phyloP scores from a whole-genome alignment of 2,888 invertebrate genomes.

The Morpho deidamia region DNA sequence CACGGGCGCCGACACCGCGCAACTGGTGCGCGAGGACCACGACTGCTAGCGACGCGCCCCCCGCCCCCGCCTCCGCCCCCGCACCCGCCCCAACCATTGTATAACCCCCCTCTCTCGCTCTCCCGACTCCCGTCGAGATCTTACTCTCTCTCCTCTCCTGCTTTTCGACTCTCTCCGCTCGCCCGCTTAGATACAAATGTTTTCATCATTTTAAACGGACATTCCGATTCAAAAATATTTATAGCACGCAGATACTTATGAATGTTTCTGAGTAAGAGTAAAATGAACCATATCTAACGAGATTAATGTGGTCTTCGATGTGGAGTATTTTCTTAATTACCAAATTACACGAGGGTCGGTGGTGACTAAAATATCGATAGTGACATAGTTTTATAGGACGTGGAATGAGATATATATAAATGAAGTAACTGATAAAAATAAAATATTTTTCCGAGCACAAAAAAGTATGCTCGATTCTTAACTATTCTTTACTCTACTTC shows the following conservation, averaged over 20 bases:
- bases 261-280: too few species aligned
- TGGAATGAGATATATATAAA: too few species aligned
- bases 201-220: neutral
- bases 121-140: neutral
- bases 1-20: slow-evolving; percentile 94
- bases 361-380: too few species aligned
- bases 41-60: slow-evolving; percentile 48
- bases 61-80: neutral
- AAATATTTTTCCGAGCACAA: too few species aligned
- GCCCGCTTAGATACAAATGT: neutral
- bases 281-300: too few species aligned
- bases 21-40: slow-evolving; percentile 93
- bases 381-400: too few species aligned
- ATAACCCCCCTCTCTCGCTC: too few species aligned
- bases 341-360: too few species aligned
- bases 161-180: neutral
- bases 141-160: neutral
- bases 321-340: too few species aligned
- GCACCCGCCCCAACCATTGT: neutral
- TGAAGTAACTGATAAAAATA: too few species aligned
- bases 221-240: neutral
- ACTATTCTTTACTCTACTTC: neutral
- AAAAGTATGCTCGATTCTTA: neutral
- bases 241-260: too few species aligned
- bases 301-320: too few species aligned